Base-by-base conservation (phyloP, 2,888 invertebrate species). In the Latrodectus elegans region DNA sequence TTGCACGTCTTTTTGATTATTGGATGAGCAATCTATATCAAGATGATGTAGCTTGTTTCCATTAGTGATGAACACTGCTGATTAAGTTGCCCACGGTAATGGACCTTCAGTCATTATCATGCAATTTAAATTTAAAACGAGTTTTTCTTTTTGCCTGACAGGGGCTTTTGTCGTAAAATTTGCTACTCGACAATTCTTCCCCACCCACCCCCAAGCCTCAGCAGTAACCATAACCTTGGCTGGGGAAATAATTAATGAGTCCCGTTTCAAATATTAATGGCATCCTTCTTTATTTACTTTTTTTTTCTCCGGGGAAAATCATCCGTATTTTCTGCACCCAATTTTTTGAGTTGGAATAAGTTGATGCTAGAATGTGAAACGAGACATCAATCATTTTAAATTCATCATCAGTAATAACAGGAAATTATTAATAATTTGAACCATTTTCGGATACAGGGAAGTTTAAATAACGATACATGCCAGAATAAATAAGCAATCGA, bases 121-220 rank as follows among this genome's bases (percentile, higher is more conserved):
- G 76, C 86, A 87, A 87, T 87, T 87, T 87, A 87, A 87, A 87
- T 87, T 81, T 87, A 87, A 87, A 87, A 81, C 81, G 86, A 87
- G 72, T 76, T 82, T 87, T 71, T 55, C 17, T 60, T 60, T 10
- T 11, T 15, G n/a, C 12, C 12, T 12, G 52, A 15, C 17, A 60
- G 15, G 65, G 38, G 53, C 79, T 79, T 79, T 79, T 75, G 68
- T 74, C 38, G 53, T 72, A 60, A 60, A 72, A 73, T 71, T 65
- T 65, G 84, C 73, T 67, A 78, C 67, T 78, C 65, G 84, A 84
- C 78, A 77, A 77, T 84, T 84, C 53, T 76, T 67, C 51, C 81
- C 51, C 60, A 38, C 55, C 68, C 11, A n/a, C 68, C 12, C 22
- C 26, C 49, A 22, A n/a, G 71, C 77, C 52, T 60, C 10, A 14